A percentile compares a stretch with the other conserved stretches of the same genome.
Conservation (phyloP, 2,113 vertebrate genomes). For the Zosterops pallidus region DNA sequence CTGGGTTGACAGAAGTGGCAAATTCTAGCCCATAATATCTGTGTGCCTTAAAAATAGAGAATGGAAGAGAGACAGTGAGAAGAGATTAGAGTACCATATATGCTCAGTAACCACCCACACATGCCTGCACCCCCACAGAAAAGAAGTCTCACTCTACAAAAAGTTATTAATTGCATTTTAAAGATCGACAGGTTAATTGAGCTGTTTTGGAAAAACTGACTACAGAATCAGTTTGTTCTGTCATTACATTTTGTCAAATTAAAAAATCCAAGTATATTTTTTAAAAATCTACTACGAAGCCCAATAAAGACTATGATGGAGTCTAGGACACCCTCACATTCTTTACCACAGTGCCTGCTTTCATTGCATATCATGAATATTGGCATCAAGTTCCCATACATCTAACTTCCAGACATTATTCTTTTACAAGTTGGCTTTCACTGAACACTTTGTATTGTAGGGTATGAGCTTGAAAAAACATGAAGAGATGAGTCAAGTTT, state of each 20-base stretch:
- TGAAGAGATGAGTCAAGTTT: not conserved
- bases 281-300: not conserved
- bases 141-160: not conserved
- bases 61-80: slow-evolving; percentile 1
- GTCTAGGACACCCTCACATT: not conserved
- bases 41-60: slow-evolving; percentile 6
- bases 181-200: not conserved
- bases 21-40: slow-evolving; percentile 7
- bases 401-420: not conserved
- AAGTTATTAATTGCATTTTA: slow-evolving; percentile 22
- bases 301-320: not conserved
- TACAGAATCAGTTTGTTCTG: not conserved
- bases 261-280: not conserved
- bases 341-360: not conserved
- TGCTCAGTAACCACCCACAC: slow-evolving; percentile 42
- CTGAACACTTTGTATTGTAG: not conserved
- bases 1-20: slow-evolving; percentile 13
- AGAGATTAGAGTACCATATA: not conserved
- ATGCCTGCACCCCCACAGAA: not conserved
- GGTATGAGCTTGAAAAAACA: not conserved
- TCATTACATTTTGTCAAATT: not conserved
- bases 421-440: not conserved
- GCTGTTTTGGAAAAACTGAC: not conserved
- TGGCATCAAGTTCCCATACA: not conserved
- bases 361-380: not conserved